phyloP scores from a whole-genome alignment of 1,140 invertebrate species.

The Anoplolepis gracilipes region DNA sequence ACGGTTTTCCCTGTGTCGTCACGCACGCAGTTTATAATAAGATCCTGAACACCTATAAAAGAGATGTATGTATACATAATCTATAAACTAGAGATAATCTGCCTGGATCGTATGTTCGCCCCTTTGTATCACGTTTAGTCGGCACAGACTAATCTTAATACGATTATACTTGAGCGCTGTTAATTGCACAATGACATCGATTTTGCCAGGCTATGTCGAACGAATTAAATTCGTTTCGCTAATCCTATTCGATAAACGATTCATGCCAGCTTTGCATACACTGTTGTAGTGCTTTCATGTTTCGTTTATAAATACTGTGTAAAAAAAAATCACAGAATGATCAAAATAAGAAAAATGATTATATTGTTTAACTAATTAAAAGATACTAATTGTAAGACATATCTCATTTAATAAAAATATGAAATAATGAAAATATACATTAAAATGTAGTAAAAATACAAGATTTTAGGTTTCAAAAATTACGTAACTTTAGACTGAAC shows the following conservation, averaged over 20 bases:
- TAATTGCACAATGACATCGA: conserved; percentile 65
- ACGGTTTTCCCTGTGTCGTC: conserved; percentile 94
- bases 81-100: conserved; percentile 22
- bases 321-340: conserved; percentile 1
- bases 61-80: not conserved
- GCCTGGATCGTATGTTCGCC: not conserved
- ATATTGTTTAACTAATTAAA: not conserved
- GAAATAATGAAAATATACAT: not conserved
- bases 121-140: conserved; percentile 53
- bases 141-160: conserved; percentile 47
- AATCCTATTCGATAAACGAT: conserved; percentile 63
- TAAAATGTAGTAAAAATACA: not conserved
- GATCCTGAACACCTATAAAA: conserved; percentile 90
- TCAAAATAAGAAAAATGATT: not conserved
- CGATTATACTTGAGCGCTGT: conserved; percentile 32
- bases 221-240: conserved; percentile 57
- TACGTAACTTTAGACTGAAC: not conserved
- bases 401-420: not conserved
- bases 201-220: conserved; percentile 53
- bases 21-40: conserved; percentile 96
- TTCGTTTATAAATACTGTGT: not conserved
- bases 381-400: not conserved
- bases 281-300: not conserved
- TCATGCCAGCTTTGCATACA: conserved; percentile 20
- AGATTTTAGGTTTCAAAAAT: not conserved